These are phyloP conservation scores for Channa striata DNA, from an alignment of 2,797 vertebrate species.

Conservation along the genomic window DNA sequence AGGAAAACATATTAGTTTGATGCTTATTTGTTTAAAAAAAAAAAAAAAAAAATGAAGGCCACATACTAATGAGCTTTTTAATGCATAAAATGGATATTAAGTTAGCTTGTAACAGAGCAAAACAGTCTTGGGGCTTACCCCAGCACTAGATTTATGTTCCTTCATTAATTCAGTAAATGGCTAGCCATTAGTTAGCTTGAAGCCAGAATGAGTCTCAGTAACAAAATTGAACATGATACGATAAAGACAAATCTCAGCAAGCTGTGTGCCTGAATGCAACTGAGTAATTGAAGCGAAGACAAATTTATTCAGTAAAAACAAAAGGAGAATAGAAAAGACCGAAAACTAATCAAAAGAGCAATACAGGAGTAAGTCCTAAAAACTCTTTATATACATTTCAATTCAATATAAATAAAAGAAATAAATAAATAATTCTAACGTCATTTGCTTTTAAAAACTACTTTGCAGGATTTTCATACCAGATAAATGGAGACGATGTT, in stretches of 20 bases:
- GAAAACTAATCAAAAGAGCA: not conserved
- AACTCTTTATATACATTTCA: no score
- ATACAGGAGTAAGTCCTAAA: not conserved
- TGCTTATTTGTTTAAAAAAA: constrained; percentile 31
- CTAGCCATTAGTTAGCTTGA: constrained; percentile 38
- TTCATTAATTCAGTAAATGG: constrained; percentile 64
- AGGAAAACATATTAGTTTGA: constrained; percentile 31
- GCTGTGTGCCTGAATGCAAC: not conserved
- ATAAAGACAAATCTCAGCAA: not conserved
- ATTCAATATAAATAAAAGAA: no score
- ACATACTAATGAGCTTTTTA: constrained; percentile 53
- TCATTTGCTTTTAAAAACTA: no score
- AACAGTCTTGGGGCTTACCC: constrained; percentile 38
- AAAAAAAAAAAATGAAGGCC: constrained; percentile 45
- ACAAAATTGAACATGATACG: not conserved
- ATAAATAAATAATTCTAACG: no score
- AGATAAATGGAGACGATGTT: no score
- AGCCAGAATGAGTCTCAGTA: constrained; percentile 26
- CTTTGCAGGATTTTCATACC: no score
- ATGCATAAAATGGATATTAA: constrained; percentile 45
- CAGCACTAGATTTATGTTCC: constrained; percentile 44
- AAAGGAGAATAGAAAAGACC: not conserved
- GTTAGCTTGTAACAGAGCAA: constrained; percentile 28
- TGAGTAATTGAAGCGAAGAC: not conserved
- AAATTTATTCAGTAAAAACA: not conserved